Base-by-base conservation (phyloP, 1,140 invertebrate species). In the Drosophila bocqueti region DNA sequence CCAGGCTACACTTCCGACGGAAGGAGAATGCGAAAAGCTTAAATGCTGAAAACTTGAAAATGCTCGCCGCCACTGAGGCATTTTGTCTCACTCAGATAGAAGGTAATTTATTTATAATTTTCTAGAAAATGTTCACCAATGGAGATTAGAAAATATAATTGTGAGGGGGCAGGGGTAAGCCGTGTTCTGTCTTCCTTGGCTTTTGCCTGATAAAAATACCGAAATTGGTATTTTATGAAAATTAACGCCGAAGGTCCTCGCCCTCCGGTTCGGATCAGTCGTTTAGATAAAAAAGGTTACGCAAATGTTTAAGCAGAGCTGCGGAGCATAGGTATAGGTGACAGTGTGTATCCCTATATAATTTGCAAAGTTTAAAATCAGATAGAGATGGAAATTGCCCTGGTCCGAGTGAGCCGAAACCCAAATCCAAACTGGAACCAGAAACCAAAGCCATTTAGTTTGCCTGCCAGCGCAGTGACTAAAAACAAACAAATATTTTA, bases 221-320 rank as follows among this genome's bases (percentile, higher is more conserved):
- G 79, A 89, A 89, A 89, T 81, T 89, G 85, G 85, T 85, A 82
- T 90, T 90, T 90, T 90, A 85, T 90, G 85, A 90, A 89, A 90
- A 90, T 90, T 85, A 90, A 90, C 81, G 85, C 85, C 72, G 62
- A 52, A 76, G 81, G 85, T 36, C 38, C 46, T 68, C 58, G 69
- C 66, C 66, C 81, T 66, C 61, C 69, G 52, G 78, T 40, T 65
- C 26, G 78, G 85, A 90, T 90, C 75, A 76, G 68, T 90, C 86
- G 85, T 90, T 91, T 68, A 90, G 85, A 90, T 90, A 90, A 90
- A 83, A 90, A 90, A 90, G 85, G 85, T 90, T 85, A 90, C 60
- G 73, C 66, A 84, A 89, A 89, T 89, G 77, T 79, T 89, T 84
- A 82, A 72, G 60, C 63, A 49, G 61, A 43, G 43, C 45, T 26